Conservation (phyloP, 2,797 vertebrate species). For the Lerista edwardsae region DNA sequence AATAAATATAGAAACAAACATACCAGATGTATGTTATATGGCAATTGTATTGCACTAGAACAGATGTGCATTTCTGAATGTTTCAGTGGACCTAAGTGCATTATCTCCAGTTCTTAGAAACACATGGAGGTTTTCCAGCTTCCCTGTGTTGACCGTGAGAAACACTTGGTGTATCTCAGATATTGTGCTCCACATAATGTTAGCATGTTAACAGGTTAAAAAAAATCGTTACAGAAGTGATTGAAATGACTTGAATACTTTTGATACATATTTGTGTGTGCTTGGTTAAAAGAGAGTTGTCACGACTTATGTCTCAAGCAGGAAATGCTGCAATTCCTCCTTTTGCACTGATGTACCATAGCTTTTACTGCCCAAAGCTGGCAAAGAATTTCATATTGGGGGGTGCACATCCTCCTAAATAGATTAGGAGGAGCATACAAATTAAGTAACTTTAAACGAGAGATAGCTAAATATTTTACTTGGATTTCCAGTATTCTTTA, state of each 20-base stretch:
- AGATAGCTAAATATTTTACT: conserved; percentile 23
- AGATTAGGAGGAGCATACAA: conserved; percentile 47
- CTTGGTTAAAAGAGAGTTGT: neutral
- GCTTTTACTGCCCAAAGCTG: neutral
- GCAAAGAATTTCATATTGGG: neutral
- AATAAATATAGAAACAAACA: neutral
- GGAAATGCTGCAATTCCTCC: neutral
- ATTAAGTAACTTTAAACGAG: conserved; percentile 5
- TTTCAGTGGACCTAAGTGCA: no score
- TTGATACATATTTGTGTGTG: no score
- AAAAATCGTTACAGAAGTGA: neutral
- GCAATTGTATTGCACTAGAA: neutral
- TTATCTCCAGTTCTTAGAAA: neutral
- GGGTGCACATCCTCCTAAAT: conserved; percentile 3
- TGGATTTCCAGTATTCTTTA: conserved; percentile 49
- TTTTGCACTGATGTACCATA: conserved; percentile 14
- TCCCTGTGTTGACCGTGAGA: no score
- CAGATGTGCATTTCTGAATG: neutral
- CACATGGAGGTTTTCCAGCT: neutral
- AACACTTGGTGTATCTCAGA: neutral
- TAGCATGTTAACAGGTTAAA: neutral
- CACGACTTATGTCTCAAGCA: neutral
- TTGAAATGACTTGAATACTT: neutral
- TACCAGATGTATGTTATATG: neutral
- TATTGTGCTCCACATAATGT: no score